phyloP scores from a whole-genome alignment of 2,113 vertebrate genomes.

The Anhinga rufa region DNA sequence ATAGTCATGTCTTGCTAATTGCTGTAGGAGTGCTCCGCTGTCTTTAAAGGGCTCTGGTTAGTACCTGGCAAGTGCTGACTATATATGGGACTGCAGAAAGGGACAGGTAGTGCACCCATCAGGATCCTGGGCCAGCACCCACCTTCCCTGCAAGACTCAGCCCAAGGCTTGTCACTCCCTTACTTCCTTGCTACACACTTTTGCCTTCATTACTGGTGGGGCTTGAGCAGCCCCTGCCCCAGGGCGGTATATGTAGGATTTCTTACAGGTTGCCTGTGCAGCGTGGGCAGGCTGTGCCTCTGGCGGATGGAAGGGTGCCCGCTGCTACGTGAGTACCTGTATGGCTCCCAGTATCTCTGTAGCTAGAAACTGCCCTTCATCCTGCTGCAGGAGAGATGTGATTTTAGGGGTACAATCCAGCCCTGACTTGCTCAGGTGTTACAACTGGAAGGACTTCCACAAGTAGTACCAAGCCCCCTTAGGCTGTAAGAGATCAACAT shows the following conservation, averaged over 20 bases:
- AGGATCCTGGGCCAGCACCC: neutral
- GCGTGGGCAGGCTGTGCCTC: neutral
- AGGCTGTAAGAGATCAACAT: neutral
- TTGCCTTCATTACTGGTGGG: neutral
- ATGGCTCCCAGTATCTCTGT: neutral
- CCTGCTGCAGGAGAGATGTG: neutral
- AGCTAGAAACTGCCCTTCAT: neutral
- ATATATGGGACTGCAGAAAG: neutral
- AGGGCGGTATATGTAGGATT: neutral
- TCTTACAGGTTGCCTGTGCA: neutral
- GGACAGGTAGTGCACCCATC: neutral
- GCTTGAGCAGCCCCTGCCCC: neutral
- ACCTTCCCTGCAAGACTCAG: neutral
- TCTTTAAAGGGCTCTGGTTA: neutral
- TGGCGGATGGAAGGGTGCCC: neutral
- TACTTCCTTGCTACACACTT: neutral
- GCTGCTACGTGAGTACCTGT: rapidly evolving
- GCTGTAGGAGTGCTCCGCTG: neutral
- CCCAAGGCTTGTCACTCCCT: neutral
- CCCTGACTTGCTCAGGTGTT: neutral
- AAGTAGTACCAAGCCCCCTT: neutral
- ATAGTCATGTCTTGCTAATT: neutral
- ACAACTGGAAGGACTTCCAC: neutral
- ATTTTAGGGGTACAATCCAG: neutral
- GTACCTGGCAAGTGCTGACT: neutral